Percentiles rank a stretch among this genome's conserved stretches.
These are phyloP conservation scores for Xestia c-nigrum DNA, from an alignment of 2,888 invertebrate species.

Conservation along the genomic window DNA sequence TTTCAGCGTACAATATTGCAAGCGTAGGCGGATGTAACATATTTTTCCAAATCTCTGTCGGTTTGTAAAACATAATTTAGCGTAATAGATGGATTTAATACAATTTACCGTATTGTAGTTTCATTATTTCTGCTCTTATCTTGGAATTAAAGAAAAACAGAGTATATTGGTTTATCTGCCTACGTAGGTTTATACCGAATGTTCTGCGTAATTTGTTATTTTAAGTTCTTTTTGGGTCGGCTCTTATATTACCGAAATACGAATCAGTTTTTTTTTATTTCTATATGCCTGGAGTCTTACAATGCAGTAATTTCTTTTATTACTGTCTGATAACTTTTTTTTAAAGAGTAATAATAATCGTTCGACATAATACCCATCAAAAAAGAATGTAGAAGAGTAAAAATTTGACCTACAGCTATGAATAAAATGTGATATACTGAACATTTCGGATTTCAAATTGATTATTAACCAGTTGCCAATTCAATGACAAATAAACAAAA, in stretches of 20 bases:
- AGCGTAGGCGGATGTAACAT: constrained; percentile 9
- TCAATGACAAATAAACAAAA: too few relatives aligned
- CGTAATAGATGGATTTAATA: constrained; percentile 32
- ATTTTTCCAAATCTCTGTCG: constrained; percentile 15
- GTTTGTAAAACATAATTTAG: constrained; percentile 38
- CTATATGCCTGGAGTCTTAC: neutral
- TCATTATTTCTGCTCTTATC: constrained; percentile 25
- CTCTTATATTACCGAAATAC: neutral
- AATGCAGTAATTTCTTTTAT: neutral
- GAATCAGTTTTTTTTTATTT: neutral
- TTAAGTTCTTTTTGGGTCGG: neutral
- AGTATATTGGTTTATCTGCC: constrained; percentile 9
- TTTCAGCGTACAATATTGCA: constrained; percentile 31
- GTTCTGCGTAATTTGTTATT: constrained; percentile 5
- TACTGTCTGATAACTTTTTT: neutral
- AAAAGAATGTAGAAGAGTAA: neutral
- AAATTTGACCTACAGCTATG: neutral
- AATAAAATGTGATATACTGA: neutral
- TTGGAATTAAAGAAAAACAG: constrained; percentile 38
- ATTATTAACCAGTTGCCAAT: too few relatives aligned
- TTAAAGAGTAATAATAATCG: neutral
- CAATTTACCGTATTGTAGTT: constrained; percentile 31
- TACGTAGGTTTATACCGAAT: neutral
- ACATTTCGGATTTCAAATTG: neutral
- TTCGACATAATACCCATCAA: neutral